phyloP scores from a whole-genome alignment of 2,113 vertebrate genomes.

The Trogon surrucura region DNA sequence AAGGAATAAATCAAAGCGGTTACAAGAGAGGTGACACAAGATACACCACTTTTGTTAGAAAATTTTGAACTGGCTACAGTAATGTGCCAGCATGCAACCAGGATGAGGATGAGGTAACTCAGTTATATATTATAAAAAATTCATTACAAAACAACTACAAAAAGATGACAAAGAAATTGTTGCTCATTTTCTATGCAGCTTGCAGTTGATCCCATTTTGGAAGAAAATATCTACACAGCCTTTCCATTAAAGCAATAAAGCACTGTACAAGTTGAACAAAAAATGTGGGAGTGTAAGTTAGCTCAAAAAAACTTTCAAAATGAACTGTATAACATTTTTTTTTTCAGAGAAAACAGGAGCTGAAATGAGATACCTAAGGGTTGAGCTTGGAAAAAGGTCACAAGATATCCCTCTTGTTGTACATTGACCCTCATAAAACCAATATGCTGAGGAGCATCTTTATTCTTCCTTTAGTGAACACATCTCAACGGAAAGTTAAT shows the following conservation, averaged over 20 bases:
- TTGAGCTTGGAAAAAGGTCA: neutral
- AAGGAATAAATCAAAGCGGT: neutral
- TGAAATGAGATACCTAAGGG: neutral
- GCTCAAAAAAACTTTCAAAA: neutral
- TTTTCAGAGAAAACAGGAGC: neutral
- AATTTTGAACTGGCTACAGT: neutral
- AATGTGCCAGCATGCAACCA: neutral
- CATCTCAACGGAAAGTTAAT: neutral
- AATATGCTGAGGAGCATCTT: neutral
- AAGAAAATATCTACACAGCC: neutral
- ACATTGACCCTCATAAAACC: neutral
- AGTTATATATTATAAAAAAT: neutral
- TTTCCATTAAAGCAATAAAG: neutral
- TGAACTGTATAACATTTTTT: neutral
- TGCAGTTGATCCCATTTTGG: neutral
- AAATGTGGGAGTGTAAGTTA: neutral
- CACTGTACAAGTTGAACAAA: neutral
- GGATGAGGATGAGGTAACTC: neutral
- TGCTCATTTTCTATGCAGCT: neutral
- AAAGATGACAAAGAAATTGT: neutral
- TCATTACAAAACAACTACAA: neutral
- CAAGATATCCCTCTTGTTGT: neutral
- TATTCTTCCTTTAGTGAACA: neutral
- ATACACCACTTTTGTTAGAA: rapidly evolving
- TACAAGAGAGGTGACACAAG: neutral